Evolutionary conservation across 1,140 invertebrate species (phyloP), one percentile per base, ranked within the genome.

Genomic region (Mya arenaria): DNA sequence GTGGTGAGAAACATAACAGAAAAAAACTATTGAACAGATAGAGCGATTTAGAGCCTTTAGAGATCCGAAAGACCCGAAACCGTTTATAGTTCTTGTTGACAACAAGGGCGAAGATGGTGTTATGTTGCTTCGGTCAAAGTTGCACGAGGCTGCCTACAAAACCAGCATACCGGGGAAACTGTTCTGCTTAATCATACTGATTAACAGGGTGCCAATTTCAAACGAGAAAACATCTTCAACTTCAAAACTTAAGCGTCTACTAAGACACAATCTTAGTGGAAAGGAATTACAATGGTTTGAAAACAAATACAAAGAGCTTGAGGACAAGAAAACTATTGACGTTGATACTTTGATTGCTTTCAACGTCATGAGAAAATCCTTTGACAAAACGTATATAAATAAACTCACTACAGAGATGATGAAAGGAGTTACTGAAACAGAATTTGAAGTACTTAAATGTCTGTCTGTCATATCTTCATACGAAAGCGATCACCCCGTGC

Each of bases 351-450:
- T 75, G 3, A 39, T 75, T 41, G 72, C 72, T 5, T 75, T 75
- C 37, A 75, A 75, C 28, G n/a, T 58, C 10, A 75, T 75, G 72
- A 58, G 58, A 28, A 75, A 75, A 41, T 75, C 72, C 1, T 75
- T 75, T 63, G 58, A 75, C 44, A n/a, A 75, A 44, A 48, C 41
- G 28, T 75, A 62, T 62, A 63, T 75, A 0, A 58, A 41, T 30
- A 39, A 75, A 37, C 37, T 48, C 0, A 75, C 58, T 0, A 8
- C 19, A 25, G 28, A 56, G 15, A 23, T 75, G 17, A 28, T 75
- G 58, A 32, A 39, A 25, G 72, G 41, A 15, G 56, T 75, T 15
- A 28, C 58, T 23, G 56, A 32, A 13, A 23, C 15, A 5, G 72
- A 75, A 48, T 15, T 39, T 13, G 58, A 60, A 10, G 56, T 75